Evolutionary conservation across 2,113 vertebrate genomes (phyloP).

Genomic region (Diphyllodes magnificus): DNA sequence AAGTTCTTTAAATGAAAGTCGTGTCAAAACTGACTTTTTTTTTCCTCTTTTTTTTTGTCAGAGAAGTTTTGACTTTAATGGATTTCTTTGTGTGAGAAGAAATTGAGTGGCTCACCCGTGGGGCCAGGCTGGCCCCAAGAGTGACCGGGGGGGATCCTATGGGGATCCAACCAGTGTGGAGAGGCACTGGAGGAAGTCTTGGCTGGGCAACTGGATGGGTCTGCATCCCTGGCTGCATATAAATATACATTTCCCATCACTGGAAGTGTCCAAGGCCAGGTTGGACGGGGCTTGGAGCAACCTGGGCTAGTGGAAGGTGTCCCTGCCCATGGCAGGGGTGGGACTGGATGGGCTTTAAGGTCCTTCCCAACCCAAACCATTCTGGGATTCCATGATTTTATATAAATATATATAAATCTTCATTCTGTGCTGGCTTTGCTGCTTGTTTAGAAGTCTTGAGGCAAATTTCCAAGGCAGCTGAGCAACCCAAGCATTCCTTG

Average conservation of each 20-base stretch:
- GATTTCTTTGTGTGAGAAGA: not conserved
- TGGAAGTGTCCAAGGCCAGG: not conserved
- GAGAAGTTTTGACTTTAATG: not conserved
- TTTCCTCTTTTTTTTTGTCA: fast-evolving
- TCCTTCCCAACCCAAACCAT: not conserved
- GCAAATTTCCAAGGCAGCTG: not conserved
- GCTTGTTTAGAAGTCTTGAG: not conserved
- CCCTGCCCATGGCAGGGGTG: not conserved
- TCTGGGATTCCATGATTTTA: not conserved
- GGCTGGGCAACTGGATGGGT: not conserved
- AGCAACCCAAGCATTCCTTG: fast-evolving
- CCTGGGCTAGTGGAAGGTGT: not conserved
- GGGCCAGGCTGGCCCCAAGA: not conserved
- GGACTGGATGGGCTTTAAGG: not conserved
- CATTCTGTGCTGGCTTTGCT: not conserved
- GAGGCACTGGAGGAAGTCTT: not conserved
- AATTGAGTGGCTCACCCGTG: fast-evolving
- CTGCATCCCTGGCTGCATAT: not conserved
- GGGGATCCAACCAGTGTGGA: not conserved
- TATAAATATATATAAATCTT: not conserved
- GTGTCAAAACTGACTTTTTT: not conserved
- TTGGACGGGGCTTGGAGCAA: fast-evolving
- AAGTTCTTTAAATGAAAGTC: conserved; percentile 16
- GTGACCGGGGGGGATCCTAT: fast-evolving
- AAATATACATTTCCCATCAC: not conserved